Conservation (phyloP, 2,113 vertebrate species). For the Corythaeola cristata region DNA sequence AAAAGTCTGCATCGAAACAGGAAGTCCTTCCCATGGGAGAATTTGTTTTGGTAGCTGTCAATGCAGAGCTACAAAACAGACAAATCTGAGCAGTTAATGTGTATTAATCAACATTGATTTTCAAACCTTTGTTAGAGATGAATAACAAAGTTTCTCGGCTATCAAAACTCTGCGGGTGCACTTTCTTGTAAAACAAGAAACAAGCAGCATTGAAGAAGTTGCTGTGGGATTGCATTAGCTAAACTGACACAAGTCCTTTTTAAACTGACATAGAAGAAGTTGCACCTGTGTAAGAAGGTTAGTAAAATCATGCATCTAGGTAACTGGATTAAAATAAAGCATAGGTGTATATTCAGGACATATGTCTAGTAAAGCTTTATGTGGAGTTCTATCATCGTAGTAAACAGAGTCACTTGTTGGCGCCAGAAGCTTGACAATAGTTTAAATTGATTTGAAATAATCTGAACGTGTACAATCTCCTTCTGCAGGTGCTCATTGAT, state of each 20-base stretch:
- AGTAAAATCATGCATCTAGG: not conserved
- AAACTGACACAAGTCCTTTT: not conserved
- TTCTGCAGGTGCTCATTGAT: not conserved
- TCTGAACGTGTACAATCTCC: not conserved
- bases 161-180: not conserved
- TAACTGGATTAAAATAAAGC: not conserved
- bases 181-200: not conserved
- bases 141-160: not conserved
- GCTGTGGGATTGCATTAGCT: not conserved
- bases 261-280: not conserved
- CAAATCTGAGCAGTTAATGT: rapidly evolving
- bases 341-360: not conserved
- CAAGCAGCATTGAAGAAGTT: not conserved
- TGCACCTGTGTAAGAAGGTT: not conserved
- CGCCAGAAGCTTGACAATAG: not conserved
- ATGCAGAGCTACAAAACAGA: not conserved
- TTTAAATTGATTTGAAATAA: not conserved
- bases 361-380: not conserved
- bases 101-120: not conserved
- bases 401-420: not conserved
- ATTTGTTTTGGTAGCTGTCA: not conserved
- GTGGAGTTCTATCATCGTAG: not conserved
- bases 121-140: not conserved
- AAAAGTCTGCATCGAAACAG: not conserved
- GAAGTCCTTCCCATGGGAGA: not conserved